Percentiles rank a stretch among this genome's conserved stretches.
These are phyloP conservation scores for Halocynthia aurantium DNA, from an alignment of 23 tunicate genomes.

Conservation along the genomic window DNA sequence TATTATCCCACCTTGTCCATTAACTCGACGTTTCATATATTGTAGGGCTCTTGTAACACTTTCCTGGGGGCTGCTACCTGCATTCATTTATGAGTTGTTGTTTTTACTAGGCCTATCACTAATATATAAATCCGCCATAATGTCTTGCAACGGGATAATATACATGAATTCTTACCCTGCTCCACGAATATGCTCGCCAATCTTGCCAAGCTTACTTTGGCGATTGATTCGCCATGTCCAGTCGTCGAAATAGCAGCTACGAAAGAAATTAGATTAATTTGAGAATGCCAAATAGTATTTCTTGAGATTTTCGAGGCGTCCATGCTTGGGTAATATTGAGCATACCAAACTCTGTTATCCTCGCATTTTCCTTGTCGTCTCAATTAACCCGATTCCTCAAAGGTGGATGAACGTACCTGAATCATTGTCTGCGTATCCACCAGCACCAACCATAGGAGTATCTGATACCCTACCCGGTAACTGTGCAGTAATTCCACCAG, in stretches of 20 bases:
- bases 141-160: neutral
- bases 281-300: neutral
- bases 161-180: constrained; percentile 18
- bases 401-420: constrained; percentile 14
- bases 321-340: neutral
- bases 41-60: constrained; percentile 28
- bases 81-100: neutral
- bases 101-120: neutral
- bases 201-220: constrained; percentile 45
- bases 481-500: constrained; percentile 62
- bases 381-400: neutral
- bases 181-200: constrained; percentile 25
- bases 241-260: constrained; percentile 53
- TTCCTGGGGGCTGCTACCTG: constrained; percentile 31
- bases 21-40: constrained; percentile 35
- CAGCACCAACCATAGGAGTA: constrained; percentile 40
- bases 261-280: neutral
- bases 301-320: too few relatives aligned
- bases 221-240: constrained; percentile 68
- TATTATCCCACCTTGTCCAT: constrained; percentile 55
- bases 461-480: constrained; percentile 48
- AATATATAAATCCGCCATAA: neutral
- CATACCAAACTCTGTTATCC: neutral
- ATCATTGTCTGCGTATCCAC: constrained; percentile 62
- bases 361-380: too few relatives aligned